phyloP scores from a whole-genome alignment of 2,797 vertebrate genomes.

The Spinibarbus caldwelli region DNA sequence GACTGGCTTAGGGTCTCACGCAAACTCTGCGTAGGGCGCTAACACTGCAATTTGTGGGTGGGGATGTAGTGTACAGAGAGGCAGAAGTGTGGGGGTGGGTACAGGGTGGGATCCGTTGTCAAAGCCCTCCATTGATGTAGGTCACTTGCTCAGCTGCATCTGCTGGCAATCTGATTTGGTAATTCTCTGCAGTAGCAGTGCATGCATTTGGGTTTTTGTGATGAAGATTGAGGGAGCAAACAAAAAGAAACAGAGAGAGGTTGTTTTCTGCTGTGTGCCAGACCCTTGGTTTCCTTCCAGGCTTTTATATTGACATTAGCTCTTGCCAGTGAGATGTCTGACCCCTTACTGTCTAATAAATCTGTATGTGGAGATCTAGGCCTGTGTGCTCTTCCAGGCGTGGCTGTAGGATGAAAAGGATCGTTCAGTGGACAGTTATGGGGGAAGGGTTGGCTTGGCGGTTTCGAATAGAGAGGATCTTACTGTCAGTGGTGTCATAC shows the following conservation, averaged over 20 bases:
- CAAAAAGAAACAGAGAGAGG: constrained; percentile 20
- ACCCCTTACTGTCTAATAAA: constrained; percentile 67
- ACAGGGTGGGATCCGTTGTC: constrained; percentile 69
- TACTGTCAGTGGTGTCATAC: constrained; percentile 24
- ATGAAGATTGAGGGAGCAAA: neutral
- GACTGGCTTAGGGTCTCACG: constrained; percentile 57
- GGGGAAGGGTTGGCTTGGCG: constrained; percentile 46
- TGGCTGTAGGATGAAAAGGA: constrained; percentile 64
- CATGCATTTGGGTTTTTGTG: constrained; percentile 34
- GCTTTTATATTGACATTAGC: constrained; percentile 59
- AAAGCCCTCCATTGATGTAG: constrained; percentile 79
- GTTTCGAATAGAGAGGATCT: constrained; percentile 60
- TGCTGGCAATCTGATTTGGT: constrained; percentile 76
- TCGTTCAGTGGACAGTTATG: constrained; percentile 60
- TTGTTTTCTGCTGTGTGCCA: constrained; percentile 13
- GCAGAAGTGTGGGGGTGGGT: constrained; percentile 68
- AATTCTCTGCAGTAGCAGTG: constrained; percentile 66
- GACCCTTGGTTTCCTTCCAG: constrained; percentile 28
- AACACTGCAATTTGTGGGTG: constrained; percentile 29
- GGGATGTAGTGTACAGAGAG: constrained; percentile 62
- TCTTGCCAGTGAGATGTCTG: constrained; percentile 64
- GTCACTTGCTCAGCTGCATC: constrained; percentile 78
- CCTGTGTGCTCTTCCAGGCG: constrained; percentile 59
- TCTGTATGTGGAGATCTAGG: constrained; percentile 65
- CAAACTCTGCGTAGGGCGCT: constrained; percentile 34